Base-by-base conservation (phyloP, 2,797 vertebrate genomes). In the Pteronotus mesoamericanus region DNA sequence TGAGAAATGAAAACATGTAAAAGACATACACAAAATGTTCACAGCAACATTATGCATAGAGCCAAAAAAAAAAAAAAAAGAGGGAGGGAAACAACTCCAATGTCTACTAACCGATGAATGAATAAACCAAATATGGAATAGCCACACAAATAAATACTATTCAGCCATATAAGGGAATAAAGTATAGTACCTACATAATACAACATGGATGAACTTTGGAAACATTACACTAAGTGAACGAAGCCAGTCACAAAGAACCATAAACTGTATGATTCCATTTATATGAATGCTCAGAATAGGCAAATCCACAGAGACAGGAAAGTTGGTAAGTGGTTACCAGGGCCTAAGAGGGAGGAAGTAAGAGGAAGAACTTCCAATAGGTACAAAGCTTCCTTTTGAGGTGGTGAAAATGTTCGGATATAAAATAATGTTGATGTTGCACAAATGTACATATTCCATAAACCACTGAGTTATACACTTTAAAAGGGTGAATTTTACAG, bases 1-100 rank as follows among this genome's bases (percentile, higher is more conserved):
- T 82, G 44, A 59, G n/a, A 87, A 96, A 87, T 42, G 14, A 80
- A 96, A 86, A 90, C 16, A 89, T 48, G 48, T 1, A 94, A 95
- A 94, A 84, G 44, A 51, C 68, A 89, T 11, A 87, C 3, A 66
- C 22, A 75, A 57, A 85, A 96, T 22, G 12, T 48, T 92, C 77
- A 91, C 1, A 94, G 80, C 15, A 85, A 95, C 39, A 69, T 80
- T 78, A 86, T 46, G 90, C 57, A 72, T 12, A 90, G 78, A 94
- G 18, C 51, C 48, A 71, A 87, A 87, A 87, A 87, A 72, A 24
- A 84, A n/a, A n/a, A n/a, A n/a, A n/a, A n/a, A n/a, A n/a, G n/a
- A n/a, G n/a, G n/a, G n/a, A n/a, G n/a, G 9, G 11, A 55, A 83
- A 78, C 8, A 44, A 84, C 48, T 74, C 61, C 71, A 92, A 75